Conservation (phyloP, 2,113 vertebrate species). For the Rhegmatorhina hoffmannsi region DNA sequence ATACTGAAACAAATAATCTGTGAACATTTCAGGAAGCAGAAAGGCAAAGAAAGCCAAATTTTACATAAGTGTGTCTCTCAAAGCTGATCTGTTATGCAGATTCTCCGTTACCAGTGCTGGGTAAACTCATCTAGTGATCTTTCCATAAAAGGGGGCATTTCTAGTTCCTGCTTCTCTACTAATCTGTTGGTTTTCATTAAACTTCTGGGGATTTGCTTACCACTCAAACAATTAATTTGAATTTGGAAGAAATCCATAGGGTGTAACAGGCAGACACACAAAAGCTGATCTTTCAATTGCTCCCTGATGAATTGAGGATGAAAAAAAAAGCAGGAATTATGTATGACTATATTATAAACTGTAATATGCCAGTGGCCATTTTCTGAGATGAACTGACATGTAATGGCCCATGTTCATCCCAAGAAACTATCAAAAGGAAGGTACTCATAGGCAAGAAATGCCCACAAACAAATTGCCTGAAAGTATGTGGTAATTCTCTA, state of each 20-base stretch:
- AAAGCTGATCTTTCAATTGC: not conserved
- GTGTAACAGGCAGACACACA: not conserved
- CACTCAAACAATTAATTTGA: not conserved
- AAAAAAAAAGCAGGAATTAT: not conserved
- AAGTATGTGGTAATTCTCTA: not conserved
- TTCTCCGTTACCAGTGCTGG: not conserved
- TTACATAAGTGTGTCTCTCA: not conserved
- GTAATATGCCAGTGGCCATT: not conserved
- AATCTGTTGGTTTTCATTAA: not conserved
- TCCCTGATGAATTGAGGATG: not conserved
- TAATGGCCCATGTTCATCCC: rapidly evolving
- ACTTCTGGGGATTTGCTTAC: not conserved
- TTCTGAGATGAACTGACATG: not conserved
- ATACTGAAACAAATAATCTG: not conserved
- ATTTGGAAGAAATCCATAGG: not conserved
- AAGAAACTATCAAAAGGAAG: not conserved
- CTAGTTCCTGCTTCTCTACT: not conserved
- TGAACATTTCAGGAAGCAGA: not conserved
- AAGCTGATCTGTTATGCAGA: not conserved
- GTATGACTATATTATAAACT: not conserved
- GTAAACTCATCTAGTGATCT: not conserved
- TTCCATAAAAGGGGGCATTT: not conserved
- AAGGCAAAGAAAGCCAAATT: not conserved
- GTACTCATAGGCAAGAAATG: not conserved
- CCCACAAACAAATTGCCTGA: not conserved